Evolutionary conservation across 2,797 vertebrate species (phyloP).

Genomic region (Acestrorhynchus altus): DNA sequence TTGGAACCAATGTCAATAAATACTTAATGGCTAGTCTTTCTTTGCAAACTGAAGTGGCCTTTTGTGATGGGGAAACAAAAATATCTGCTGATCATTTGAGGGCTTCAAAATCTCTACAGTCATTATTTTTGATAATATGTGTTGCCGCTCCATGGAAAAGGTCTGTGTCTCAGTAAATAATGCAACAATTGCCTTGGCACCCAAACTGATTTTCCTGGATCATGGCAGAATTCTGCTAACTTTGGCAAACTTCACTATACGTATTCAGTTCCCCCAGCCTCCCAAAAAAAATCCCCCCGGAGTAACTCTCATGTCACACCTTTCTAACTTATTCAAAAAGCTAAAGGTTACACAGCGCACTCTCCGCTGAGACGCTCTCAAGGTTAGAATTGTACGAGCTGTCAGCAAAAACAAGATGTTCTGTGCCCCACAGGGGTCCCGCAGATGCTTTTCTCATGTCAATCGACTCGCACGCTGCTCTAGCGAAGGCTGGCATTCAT

Average conservation of each 20-base stretch:
- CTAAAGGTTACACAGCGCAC: conserved; percentile 22
- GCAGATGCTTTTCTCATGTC: conserved; percentile 48
- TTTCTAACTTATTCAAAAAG: conserved; percentile 32
- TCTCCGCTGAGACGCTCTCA: conserved; percentile 17
- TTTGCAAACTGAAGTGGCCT: background rate
- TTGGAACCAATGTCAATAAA: background rate
- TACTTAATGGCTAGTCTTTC: background rate
- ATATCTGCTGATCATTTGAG: background rate
- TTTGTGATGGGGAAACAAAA: background rate
- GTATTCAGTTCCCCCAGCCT: background rate
- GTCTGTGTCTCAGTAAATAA: background rate
- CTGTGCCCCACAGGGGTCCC: conserved; percentile 32
- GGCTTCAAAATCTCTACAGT: background rate
- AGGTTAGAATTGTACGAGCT: conserved; percentile 36
- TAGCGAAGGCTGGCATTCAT: conserved; percentile 21
- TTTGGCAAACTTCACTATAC: background rate
- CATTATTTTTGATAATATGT: background rate
- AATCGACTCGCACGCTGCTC: conserved; percentile 23
- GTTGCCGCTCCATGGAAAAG: background rate
- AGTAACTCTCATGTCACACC: background rate
- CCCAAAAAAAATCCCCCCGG: background rate
- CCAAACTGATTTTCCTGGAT: background rate
- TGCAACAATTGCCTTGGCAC: background rate
- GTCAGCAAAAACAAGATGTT: conserved; percentile 43
- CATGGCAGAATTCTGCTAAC: background rate